phyloP scores from a whole-genome alignment of 2,113 vertebrate species.

The Oenanthe oenanthe region DNA sequence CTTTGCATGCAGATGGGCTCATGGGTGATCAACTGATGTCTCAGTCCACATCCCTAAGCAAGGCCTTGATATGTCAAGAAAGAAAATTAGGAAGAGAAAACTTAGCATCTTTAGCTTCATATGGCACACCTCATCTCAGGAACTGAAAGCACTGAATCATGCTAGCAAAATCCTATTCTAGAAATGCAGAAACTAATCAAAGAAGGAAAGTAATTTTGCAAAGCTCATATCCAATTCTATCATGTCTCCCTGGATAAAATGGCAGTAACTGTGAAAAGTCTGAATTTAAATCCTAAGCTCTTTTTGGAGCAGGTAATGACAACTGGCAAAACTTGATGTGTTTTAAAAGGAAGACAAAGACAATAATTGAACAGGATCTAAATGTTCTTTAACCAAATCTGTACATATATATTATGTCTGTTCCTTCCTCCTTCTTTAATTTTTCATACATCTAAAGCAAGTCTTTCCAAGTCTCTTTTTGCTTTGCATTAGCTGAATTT shows the following conservation, averaged over 20 bases:
- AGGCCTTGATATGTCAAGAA: not conserved
- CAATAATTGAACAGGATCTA: not conserved
- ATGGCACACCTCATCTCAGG: not conserved
- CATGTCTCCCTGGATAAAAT: not conserved
- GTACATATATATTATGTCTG: not conserved
- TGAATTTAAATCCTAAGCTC: not conserved
- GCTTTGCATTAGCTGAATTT: constrained; percentile 26
- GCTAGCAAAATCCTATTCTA: not conserved
- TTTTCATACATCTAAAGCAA: not conserved
- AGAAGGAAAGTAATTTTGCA: not conserved
- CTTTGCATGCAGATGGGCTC: not conserved
- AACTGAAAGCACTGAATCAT: not conserved
- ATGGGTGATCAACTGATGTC: not conserved
- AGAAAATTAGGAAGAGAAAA: not conserved
- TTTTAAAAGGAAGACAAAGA: not conserved
- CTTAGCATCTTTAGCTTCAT: not conserved
- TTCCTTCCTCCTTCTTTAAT: not conserved
- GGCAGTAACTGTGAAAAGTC: not conserved
- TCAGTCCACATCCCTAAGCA: not conserved
- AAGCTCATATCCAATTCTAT: not conserved
- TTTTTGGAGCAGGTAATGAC: not conserved
- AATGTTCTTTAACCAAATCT: not conserved
- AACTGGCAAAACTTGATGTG: not conserved
- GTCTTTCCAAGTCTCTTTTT: not conserved
- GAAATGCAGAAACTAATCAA: not conserved